Percentiles rank a stretch among this genome's conserved stretches.
Conservation (phyloP, 2,888 invertebrate genomes). For the Phaonia tiefii region DNA sequence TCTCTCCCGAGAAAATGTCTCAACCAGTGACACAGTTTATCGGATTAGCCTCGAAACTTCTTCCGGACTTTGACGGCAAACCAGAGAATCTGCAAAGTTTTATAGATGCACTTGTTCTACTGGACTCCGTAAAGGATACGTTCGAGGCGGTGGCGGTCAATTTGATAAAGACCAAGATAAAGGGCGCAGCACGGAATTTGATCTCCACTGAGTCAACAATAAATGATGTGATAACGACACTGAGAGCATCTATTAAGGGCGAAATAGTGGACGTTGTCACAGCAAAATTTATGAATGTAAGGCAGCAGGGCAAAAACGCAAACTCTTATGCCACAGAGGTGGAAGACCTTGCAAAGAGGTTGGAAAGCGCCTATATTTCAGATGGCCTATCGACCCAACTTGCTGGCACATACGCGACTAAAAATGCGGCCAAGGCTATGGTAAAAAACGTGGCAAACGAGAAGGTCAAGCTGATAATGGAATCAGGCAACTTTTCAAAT, state of each 20-base stretch:
- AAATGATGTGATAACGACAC: background rate
- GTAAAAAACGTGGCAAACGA: slow-evolving; percentile 41
- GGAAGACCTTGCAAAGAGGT: background rate
- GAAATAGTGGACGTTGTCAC: background rate
- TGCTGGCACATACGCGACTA: slow-evolving; percentile 20
- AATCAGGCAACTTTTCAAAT: slow-evolving; percentile 47
- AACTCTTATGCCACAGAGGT: background rate
- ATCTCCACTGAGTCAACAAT: background rate
- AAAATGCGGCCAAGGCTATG: slow-evolving; percentile 44
- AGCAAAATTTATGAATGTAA: background rate
- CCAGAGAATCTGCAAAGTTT: slow-evolving; percentile 14
- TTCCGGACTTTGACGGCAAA: slow-evolving; percentile 22
- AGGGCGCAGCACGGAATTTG: background rate
- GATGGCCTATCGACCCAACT: slow-evolving; percentile 17
- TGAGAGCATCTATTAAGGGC: background rate
- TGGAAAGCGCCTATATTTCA: slow-evolving; percentile 15
- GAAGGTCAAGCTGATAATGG: slow-evolving; percentile 45
- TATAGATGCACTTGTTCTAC: background rate
- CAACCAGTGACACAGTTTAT: slow-evolving; percentile 10
- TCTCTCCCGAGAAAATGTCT: too few species aligned
- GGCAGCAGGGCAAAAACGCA: background rate
- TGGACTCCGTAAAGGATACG: slow-evolving; percentile 14
- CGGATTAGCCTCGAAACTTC: background rate
- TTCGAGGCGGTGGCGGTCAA: background rate
- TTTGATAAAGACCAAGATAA: slow-evolving; percentile 13